phyloP scores from a whole-genome alignment of 2,888 invertebrate species.

The Apamea epomidion region DNA sequence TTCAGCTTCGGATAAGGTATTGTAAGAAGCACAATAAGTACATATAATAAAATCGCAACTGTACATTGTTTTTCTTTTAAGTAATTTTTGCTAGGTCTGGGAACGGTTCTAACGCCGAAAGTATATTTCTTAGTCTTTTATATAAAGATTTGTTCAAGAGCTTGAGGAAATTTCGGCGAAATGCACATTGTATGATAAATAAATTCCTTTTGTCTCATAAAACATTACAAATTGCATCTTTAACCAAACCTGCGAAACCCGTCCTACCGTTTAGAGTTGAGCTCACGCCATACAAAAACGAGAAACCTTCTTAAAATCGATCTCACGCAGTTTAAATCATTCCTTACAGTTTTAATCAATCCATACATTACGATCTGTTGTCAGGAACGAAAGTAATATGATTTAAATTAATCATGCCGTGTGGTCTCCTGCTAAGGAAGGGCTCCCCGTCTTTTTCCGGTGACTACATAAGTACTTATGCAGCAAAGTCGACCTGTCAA shows the following conservation, averaged over 20 bases:
- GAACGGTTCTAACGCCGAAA: neutral
- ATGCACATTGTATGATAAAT: conserved; percentile 15
- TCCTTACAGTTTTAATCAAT: conserved; percentile 22
- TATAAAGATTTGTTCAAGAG: conserved; percentile 2
- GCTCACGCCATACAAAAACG: conserved; percentile 42
- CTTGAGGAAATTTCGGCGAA: conserved; percentile 21
- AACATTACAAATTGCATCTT: conserved; percentile 35
- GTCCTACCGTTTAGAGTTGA: conserved; percentile 39
- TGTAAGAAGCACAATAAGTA: neutral
- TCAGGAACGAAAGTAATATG: neutral
- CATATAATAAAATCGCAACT: neutral
- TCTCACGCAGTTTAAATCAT: conserved; percentile 43
- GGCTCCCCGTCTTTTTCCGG: neutral
- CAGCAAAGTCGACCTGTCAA: neutral
- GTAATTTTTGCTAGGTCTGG: neutral
- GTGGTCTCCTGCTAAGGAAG: conserved; percentile 11
- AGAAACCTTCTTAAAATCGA: conserved; percentile 31
- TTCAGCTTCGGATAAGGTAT: too few relatives aligned
- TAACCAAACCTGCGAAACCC: conserved; percentile 30
- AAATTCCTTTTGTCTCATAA: conserved; percentile 36
- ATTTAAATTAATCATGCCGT: conserved; percentile 20
- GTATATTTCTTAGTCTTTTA: neutral
- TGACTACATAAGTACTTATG: conserved; percentile 10
- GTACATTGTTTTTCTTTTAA: neutral
- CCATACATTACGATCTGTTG: conserved; percentile 8